Base-by-base conservation (phyloP, 2,888 invertebrate genomes). In the Harmothoe impar region DNA sequence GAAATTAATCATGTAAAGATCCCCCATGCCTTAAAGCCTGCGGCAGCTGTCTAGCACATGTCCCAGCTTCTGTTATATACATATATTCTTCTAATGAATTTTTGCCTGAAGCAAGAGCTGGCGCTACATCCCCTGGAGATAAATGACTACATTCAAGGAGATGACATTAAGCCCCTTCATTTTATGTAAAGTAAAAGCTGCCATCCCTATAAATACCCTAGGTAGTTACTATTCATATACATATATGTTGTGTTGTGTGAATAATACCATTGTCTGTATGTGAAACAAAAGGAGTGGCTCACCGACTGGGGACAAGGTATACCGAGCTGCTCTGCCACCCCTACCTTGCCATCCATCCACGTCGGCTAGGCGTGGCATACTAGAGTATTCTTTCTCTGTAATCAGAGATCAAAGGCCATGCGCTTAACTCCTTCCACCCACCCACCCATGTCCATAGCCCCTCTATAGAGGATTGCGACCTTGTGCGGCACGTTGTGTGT, bases 1-100 rank as follows among this genome's bases (percentile, higher is more conserved):
- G 72, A 62, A 29, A 72, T 72, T 72, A 72, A 72, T 72, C 72
- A 72, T 72, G 72, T 72, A 72, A 72, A 72, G 25, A 25, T 15
- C 72, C 29, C n/a, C 29, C 5, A 10, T 25, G 25, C 29, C 72
- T 72, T 29, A 72, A 25, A 72, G 72, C 72, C 72, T 15, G 29
- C 15, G 72, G 72, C 72, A 15, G 29, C 25, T 25, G 25, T 15
- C 3, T 25, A 3, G 29, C 72, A 29, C 72, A 25, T 72, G 31
- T 29, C 15, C 25, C 3, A 72, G 72, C 72, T 25, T 25, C 29
- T 29, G 23, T 62, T 62, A 20, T 29, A 25, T 72, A 20, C 17
- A 25, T 72, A 29, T 72, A 72, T n/a, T 25, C 72, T 3, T 25
- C 72, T 72, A 72, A 72, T 72, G 72, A 72, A 72, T 0, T 72